Base-by-base conservation (phyloP, 2,113 vertebrate species). In the Plecotus auritus region DNA sequence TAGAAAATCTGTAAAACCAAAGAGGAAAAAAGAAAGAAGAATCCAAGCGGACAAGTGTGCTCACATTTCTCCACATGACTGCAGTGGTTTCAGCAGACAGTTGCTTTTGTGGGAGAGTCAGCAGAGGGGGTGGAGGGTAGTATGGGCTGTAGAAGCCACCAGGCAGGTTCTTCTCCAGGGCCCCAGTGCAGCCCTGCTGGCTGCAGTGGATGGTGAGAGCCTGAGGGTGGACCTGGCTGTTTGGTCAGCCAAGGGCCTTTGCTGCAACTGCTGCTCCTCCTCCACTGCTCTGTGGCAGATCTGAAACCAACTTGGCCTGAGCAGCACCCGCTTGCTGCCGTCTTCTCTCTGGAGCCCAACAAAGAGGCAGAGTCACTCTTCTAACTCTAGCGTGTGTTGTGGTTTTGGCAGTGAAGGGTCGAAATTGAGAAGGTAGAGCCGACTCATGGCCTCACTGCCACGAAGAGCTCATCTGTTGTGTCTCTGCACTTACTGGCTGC, bases 1-100 rank as follows among this genome's bases (percentile, higher is more conserved):
- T 88, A 88, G 89, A 85, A 93, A 90, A 85, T 84, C 5, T 87
- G 76, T 76, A 88, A 93, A 92, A 51, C 11, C 11, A 56, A 40
- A 67, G 66, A 54, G 49, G 59, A 4, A 61, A 61, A 78, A 66
- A 72, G 51, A 40, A 61, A 61, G 20, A 72, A 64, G 45, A 88
- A 76, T 88, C n/a, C 11, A 88, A 54, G 35, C 67, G 13, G 49
- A 84, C 20, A 17, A 66, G 54, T 84, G 0, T 93, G 32, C 20
- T 80, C 0, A 0, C 10, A 12, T 69, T 61, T 64, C 51, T 90
- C 81, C 12, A 3, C 6, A 0, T 77, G 85, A 76, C 37, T 40
- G 51, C 40, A 40, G 64, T 30, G 6, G 70, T 47, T 74, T 92
- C 37, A 87, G 49, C 66, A 74, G n/a, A 17, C 37, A 42, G 56